These are phyloP conservation scores for Zaprionus capensis DNA, from an alignment of 1,140 invertebrate genomes.

Conservation along the genomic window DNA sequence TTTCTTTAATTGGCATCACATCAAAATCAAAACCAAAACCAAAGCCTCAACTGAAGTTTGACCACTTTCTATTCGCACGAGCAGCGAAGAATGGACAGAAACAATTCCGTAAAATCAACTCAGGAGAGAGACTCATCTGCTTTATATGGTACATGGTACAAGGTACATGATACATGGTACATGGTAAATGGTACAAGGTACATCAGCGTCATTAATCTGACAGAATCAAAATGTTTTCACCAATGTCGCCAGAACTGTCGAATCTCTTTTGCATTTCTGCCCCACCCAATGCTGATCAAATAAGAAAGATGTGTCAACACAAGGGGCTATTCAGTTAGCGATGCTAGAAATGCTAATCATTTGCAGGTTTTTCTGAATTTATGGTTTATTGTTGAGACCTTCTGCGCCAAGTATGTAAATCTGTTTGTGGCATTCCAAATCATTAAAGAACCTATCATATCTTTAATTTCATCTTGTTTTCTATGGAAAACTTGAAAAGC, in stretches of 20 bases:
- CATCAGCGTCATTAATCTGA: background rate
- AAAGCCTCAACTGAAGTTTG: background rate
- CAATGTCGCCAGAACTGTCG: background rate
- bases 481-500: background rate
- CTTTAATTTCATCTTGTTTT: background rate
- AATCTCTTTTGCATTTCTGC: conserved; percentile 1
- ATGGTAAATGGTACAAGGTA: background rate
- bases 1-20: conserved; percentile 48
- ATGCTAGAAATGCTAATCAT: background rate
- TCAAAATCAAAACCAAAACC: conserved; percentile 32
- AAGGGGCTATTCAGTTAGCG: background rate
- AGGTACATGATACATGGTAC: background rate
- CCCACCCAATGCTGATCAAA: background rate
- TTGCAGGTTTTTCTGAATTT: background rate
- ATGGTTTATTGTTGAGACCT: background rate
- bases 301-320: background rate
- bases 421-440: background rate
- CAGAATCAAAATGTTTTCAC: conserved; percentile 3
- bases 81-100: background rate
- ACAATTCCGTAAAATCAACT: background rate
- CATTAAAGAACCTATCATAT: background rate
- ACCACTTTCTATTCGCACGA: conserved; percentile 41
- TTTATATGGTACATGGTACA: background rate
- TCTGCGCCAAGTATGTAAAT: background rate
- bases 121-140: background rate